Percentiles rank a stretch among this genome's conserved stretches.
Evolutionary conservation across 2,797 vertebrate genomes (phyloP).

Genomic region (Karalla daura): DNA sequence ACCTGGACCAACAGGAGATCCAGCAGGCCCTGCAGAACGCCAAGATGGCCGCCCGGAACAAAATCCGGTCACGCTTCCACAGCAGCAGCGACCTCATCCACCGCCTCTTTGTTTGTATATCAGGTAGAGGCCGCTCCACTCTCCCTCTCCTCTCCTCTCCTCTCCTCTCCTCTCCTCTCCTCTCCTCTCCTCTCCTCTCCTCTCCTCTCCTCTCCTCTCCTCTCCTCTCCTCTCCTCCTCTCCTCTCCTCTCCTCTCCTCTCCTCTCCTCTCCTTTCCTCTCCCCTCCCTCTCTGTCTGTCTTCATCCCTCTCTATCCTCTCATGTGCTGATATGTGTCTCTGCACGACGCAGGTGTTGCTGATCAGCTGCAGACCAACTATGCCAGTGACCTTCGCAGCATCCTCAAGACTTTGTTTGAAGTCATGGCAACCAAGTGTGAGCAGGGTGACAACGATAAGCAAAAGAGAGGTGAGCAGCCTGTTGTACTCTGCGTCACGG

Average conservation of each 20-base stretch:
- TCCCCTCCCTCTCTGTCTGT: not conserved
- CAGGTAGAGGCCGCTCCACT: slow-evolving; percentile 90
- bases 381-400: slow-evolving; percentile 95
- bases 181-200: not conserved
- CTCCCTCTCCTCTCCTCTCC: no score
- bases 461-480: slow-evolving; percentile 88
- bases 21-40: slow-evolving; percentile 86
- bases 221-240: no score
- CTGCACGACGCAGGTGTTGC: slow-evolving; percentile 87
- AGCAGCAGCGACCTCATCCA: slow-evolving; percentile 97
- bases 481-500: not conserved
- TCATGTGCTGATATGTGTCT: not conserved
- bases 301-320: not conserved
- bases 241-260: not conserved
- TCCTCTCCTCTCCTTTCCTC: not conserved
- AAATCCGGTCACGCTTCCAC: slow-evolving; percentile 95
- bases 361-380: slow-evolving; percentile 98
- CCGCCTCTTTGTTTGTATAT: slow-evolving; percentile 98
- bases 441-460: slow-evolving; percentile 89
- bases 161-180: not conserved
- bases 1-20: slow-evolving; percentile 86
- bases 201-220: no score
- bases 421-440: slow-evolving; percentile 97
- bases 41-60: slow-evolving; percentile 89
- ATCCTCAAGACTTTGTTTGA: slow-evolving; percentile 98